Evolutionary conservation across 92 coral and sea anemone genomes (phyloP), one percentile per base, ranked within the genome.

Genomic region (Siderastrea siderea): DNA sequence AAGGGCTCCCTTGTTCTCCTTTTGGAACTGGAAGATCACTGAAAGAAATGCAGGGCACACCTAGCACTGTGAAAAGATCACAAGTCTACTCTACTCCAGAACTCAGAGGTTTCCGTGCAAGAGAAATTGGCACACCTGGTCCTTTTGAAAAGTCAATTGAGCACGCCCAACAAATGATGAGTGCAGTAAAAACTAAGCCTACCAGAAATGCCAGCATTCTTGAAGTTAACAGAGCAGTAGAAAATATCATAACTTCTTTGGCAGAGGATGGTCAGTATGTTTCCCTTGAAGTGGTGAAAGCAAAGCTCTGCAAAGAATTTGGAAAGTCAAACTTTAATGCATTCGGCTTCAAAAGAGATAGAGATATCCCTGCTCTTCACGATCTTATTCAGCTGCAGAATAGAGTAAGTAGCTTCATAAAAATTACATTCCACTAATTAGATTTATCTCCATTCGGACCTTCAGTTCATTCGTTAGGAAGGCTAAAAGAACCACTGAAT

Each of bases 201-300:
- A 14, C 47, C 49, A 76, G 74, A 38, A 78, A 43, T 53, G 10
- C 16, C 73, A 65, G 92, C 55, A 26, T 70, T n/a, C 49, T 17
- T 4, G 89, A 92, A 71, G 74, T 96, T 49, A 94, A 94, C 73
- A 87, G 77, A 54, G 87, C 90, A 79, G 89, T 92, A 54, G 79
- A 88, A 26, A 79, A 86, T 70, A 92, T 91, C 6, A 91, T 93
- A 6, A 61, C 70, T n/a, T 84, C 89, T 48, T 57, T 96, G 60
- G 80, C 99, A 48, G 88, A 84, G 16, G 79, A 77, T 4, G 94
- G 91, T 77, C 46, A 85, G 38, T 91, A 81, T 94, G 99, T 96
- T 71, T 75, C 90, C 8, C 80, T 93, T 81, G 96, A 94, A 60
- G 48, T 67, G 17, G 96, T 96, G 7, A 93, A 88, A 45, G 87